A percentile compares a stretch with the other conserved stretches of the same genome.
Conservation (phyloP, 37 sponge, comb jelly and placozoan species). For the Ianthella basta region DNA sequence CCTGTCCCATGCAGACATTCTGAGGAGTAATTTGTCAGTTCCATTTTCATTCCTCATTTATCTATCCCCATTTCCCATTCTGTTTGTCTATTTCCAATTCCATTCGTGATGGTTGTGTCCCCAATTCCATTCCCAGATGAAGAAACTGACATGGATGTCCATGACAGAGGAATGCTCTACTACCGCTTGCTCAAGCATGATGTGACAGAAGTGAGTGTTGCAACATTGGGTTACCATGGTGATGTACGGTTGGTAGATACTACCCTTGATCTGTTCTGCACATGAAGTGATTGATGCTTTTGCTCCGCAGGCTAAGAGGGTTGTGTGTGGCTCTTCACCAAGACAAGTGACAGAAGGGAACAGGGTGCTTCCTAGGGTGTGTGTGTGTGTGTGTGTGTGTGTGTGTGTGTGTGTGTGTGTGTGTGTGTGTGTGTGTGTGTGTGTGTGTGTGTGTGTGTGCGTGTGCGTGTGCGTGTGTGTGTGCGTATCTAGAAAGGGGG, state of each 20-base stretch:
- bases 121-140: constrained; percentile 62
- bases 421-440: neutral
- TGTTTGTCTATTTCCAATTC: too few relatives aligned
- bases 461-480: neutral
- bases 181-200: constrained; percentile 86
- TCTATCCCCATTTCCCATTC: too few relatives aligned
- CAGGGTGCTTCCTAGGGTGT: constrained; percentile 65
- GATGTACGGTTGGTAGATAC: too few relatives aligned
- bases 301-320: constrained; percentile 50
- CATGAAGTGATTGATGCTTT: too few relatives aligned
- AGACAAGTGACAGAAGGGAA: constrained; percentile 57
- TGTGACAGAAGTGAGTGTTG: constrained; percentile 49
- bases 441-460: neutral
- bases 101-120: too few relatives aligned
- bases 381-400: constrained; percentile 10
- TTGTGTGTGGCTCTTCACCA: constrained; percentile 59
- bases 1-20: too few relatives aligned
- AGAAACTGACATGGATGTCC: constrained; percentile 92
- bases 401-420: neutral
- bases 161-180: constrained; percentile 91
- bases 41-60: too few relatives aligned
- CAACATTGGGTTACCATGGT: neutral
- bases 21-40: too few relatives aligned
- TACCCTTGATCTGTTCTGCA: too few relatives aligned
- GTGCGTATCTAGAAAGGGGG: neutral